Evolutionary conservation across 2,888 invertebrate genomes (phyloP).

Genomic region (Ametastegia equiseti): DNA sequence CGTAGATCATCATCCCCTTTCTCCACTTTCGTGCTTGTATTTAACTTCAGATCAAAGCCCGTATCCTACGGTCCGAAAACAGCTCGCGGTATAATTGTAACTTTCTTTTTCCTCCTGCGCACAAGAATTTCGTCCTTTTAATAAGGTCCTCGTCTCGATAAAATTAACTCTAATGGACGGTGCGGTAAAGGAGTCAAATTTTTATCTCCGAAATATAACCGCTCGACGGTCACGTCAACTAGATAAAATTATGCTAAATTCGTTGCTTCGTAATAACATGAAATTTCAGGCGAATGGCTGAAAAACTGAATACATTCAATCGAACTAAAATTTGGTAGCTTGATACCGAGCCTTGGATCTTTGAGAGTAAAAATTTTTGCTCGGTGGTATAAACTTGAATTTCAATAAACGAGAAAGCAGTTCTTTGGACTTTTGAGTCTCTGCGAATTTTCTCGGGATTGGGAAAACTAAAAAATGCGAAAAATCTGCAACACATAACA

Average conservation of each 20-base stretch:
- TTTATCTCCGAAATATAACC: background rate
- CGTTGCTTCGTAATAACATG: background rate
- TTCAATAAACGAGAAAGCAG: background rate
- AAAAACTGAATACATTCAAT: background rate
- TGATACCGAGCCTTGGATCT: background rate
- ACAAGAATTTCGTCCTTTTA: conserved; percentile 1
- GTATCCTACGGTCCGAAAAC: conserved; percentile 21
- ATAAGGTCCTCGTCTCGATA: background rate
- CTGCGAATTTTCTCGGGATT: background rate
- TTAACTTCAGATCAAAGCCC: conserved; percentile 42
- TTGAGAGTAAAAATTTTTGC: background rate
- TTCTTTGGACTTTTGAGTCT: background rate
- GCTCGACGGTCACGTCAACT: too few species aligned
- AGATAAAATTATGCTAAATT: background rate
- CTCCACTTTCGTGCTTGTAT: background rate
- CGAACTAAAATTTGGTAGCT: background rate
- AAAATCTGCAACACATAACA: background rate
- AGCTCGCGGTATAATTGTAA: conserved; percentile 27
- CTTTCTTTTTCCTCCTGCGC: background rate
- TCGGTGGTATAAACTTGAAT: background rate
- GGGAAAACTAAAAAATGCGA: background rate
- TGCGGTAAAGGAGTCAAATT: background rate
- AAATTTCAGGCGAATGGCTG: background rate
- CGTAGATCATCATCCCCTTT: background rate
- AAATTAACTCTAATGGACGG: background rate